Conservation (phyloP, 2,888 invertebrate species). For the Nomada goodeniana region DNA sequence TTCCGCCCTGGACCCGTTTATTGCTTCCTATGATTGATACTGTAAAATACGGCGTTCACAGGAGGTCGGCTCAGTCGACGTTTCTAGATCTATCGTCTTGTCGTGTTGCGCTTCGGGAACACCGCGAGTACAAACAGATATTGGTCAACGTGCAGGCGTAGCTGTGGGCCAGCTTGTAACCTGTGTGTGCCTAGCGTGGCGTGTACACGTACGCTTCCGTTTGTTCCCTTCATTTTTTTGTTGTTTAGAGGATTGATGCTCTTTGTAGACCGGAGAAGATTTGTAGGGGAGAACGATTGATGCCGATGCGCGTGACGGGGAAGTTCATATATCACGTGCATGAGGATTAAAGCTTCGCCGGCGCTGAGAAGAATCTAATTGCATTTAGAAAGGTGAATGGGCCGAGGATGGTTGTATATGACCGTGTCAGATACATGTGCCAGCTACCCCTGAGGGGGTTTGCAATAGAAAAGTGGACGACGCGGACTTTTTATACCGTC, state of each 20-base stretch:
- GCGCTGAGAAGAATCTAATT: conserved; percentile 57
- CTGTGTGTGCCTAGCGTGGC: neutral
- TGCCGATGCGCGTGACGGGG: conserved; percentile 44
- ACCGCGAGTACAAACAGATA: conserved; percentile 30
- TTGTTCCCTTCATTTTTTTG: conserved; percentile 7
- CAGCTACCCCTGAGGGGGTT: conserved; percentile 11
- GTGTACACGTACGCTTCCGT: no score
- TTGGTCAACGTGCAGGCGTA: conserved; percentile 46
- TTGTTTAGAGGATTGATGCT: conserved; percentile 35
- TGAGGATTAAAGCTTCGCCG: conserved; percentile 47
- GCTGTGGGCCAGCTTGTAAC: conserved; percentile 3
- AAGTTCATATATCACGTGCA: conserved; percentile 56
- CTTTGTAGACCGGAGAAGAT: conserved; percentile 32
- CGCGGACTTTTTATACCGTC: neutral
- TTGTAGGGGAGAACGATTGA: conserved; percentile 59
- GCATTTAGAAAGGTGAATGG: conserved; percentile 58
- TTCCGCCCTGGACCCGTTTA: conserved; percentile 72
- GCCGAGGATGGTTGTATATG: conserved; percentile 42
- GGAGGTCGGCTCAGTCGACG: conserved; percentile 15
- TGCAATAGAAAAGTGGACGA: conserved; percentile 12
- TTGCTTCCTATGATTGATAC: conserved; percentile 81
- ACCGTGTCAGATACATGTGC: conserved; percentile 27
- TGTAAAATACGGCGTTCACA: conserved; percentile 74
- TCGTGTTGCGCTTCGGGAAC: conserved; percentile 3
- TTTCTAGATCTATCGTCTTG: conserved; percentile 16